Evolutionary conservation across 2,888 invertebrate species (phyloP), one percentile per base, ranked within the genome.

Genomic region (Lathronympha strigana): DNA sequence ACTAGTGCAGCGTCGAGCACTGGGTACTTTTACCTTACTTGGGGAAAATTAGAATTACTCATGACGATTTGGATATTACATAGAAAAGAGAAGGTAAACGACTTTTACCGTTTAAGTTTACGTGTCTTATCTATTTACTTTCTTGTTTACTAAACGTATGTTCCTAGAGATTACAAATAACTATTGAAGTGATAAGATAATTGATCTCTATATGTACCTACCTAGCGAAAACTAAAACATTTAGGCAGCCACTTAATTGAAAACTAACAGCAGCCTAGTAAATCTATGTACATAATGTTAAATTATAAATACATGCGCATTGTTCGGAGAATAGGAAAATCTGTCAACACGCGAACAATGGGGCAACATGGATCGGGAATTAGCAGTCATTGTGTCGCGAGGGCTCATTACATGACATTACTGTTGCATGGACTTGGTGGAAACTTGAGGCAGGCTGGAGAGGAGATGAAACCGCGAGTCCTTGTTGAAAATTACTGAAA

Each of bases 311-410:
- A 51, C 50, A 45, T 33, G 33, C 67, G 69, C 72, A 75, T 88
- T 86, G 87, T 88, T 83, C 83, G 82, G 82, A 87, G 88, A 89
- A 90, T 90, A 87, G 88, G 87, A 90, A 89, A 90, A 90, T 90
- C 90, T 90, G 90, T 89, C 90, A 90, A 88, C 88, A 89, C 78
- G 75, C 80, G 85, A 84, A 91, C 90, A 90, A 90, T 88, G 84
- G 81, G 81, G 83, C 83, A 86, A 89, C 87, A 88, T 83, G 86
- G 90, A 90, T 90, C 89, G 88, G 88, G 86, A 89, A 90, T 91
- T 90, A 90, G 86, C 82, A 83, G 86, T 83, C 88, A 90, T 90
- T 90, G 90, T 90, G 80, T 77, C 71, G 69, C 72, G 74, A 77
- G 77, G 81, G 83, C 84, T 88, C 86, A 87, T 88, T 86, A 87